These are phyloP conservation scores for Mico argentatus DNA, from an alignment of 2,797 vertebrate species.

Conservation along the genomic window DNA sequence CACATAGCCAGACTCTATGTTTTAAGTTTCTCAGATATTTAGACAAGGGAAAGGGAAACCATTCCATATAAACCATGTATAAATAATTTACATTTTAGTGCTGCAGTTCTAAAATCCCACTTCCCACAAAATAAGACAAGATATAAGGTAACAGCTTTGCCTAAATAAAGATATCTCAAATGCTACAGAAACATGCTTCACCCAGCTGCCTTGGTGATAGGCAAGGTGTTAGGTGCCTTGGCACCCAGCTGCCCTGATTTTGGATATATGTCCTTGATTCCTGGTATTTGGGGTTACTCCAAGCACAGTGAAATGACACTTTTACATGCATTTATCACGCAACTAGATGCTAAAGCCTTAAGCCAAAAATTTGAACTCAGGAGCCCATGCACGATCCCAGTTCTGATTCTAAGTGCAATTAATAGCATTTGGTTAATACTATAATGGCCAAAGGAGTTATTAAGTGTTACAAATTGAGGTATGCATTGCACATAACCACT, in stretches of 20 bases:
- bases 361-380: conserved; percentile 78
- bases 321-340: conserved; percentile 60
- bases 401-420: conserved; percentile 77
- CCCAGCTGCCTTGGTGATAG: background rate
- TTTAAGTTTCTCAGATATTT: conserved; percentile 54
- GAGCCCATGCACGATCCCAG: conserved; percentile 82
- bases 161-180: conserved; percentile 71
- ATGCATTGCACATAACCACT: conserved; percentile 71
- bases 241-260: conserved; percentile 58
- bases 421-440: conserved; percentile 76
- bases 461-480: conserved; percentile 71
- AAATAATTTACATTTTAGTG: conserved; percentile 65
- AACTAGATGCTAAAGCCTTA: conserved; percentile 79
- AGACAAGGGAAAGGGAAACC: conserved; percentile 24
- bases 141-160: conserved; percentile 67
- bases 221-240: too few species aligned
- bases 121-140: conserved; percentile 66
- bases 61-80: conserved; percentile 62
- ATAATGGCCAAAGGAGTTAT: conserved; percentile 72
- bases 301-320: conserved; percentile 81
- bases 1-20: conserved; percentile 52
- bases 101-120: conserved; percentile 13
- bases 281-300: conserved; percentile 74
- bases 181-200: conserved; percentile 80
- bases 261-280: conserved; percentile 53